Evolutionary conservation across 2,888 invertebrate species (phyloP), one percentile per base, ranked within the genome.

Genomic region (Tetanocera ferruginea): DNA sequence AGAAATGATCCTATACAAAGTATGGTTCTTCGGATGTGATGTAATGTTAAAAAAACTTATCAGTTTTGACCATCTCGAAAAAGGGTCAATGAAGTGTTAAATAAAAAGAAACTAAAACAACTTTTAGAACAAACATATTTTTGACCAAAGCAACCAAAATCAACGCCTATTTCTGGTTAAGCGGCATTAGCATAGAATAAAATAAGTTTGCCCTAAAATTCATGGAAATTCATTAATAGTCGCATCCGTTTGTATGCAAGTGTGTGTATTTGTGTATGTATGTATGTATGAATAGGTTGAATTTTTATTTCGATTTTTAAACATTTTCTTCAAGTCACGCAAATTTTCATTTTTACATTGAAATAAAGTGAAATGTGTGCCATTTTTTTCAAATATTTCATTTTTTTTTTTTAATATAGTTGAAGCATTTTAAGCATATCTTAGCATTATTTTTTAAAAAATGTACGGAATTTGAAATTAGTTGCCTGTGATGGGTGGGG

Each of bases 391-490:
- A 11, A 19, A 9, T 70, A 19, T n/a, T 60, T 11, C 60, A 60
- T 60, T 8, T 60, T n/a, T 55, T 19, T 17, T 52, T 52, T 23
- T n/a, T 55, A 55, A 55, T 55, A 19, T 9, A 55, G n/a, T 55
- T 55, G 8, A 37, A 37, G 37, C 37, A 37, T 69, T 37, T 69
- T 19, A 31, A 31, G 64, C 64, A 34, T 66, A 34, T 66, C 31
- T 19, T 37, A n/a, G 64, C 55, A 31, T 66, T 31, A 66, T 34
- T 34, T n/a, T 66, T n/a, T n/a, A 28, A 69, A 55, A 37, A 57
- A 57, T 60, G 76, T 77, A 73, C 73, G 79, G 76, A 74, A 74
- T 79, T 77, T 62, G 74, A 79, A 79, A 78, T 76, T 78, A 76
- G 76, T 72, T 49, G 66, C 67, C 43, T 19, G 4, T 55, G 37